Conservation (phyloP, 2,113 vertebrate genomes). For the Plecotus auritus region DNA sequence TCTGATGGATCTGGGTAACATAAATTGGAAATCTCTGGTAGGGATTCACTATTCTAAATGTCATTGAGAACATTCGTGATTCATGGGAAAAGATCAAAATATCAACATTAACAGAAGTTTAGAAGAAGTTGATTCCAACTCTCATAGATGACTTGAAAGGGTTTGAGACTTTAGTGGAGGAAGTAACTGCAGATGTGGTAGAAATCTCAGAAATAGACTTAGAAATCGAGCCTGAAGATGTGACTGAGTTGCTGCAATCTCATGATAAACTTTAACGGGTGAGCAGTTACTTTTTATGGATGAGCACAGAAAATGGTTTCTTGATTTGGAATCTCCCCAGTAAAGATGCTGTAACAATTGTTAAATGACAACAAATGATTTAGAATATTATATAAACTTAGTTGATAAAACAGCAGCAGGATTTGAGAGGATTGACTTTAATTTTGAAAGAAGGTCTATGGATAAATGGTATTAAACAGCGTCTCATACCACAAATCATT, state of each 20-base stretch:
- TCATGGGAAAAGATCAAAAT: neutral
- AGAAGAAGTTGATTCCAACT: neutral
- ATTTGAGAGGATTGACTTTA: neutral
- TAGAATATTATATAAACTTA: neutral
- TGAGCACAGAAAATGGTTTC: neutral
- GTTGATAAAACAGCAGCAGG: neutral
- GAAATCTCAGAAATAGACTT: neutral
- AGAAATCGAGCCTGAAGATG: neutral
- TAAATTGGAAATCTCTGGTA: neutral
- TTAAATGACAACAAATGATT: neutral
- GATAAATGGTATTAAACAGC: neutral
- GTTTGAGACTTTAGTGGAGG: neutral
- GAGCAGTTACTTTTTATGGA: neutral
- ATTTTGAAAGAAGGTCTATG: neutral
- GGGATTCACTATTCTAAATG: neutral
- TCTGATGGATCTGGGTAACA: neutral
- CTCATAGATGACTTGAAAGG: neutral
- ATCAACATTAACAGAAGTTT: neutral
- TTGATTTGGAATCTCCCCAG: neutral
- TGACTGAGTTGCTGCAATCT: neutral
- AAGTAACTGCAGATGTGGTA: neutral
- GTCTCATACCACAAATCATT: neutral
- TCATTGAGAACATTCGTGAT: neutral
- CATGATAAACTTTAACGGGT: neutral
- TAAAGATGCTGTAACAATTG: neutral